phyloP scores from a whole-genome alignment of 2,888 invertebrate genomes.

The Nephrotoma appendiculata region DNA sequence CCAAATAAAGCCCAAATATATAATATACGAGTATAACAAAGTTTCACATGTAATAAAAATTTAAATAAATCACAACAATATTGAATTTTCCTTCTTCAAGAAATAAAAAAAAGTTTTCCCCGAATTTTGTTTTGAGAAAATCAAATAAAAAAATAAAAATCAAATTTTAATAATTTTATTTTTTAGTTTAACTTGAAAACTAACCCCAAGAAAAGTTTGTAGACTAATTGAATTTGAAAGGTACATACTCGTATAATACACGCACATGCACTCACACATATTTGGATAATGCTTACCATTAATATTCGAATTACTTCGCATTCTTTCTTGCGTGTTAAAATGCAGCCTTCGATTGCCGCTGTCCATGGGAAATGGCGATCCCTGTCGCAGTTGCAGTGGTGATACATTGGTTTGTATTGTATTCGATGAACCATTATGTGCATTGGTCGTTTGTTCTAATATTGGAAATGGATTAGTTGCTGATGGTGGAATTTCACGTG shows the following conservation, averaged over 20 bases:
- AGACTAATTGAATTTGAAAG: not conserved
- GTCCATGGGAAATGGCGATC: constrained; percentile 55
- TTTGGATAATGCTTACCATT: not conserved
- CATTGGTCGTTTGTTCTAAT: constrained; percentile 17
- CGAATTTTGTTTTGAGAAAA: not conserved
- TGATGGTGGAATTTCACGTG: constrained; percentile 32
- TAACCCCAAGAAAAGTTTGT: not conserved
- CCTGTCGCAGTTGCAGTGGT: constrained; percentile 47
- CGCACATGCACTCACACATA: not conserved
- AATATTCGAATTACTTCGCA: not conserved
- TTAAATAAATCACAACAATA: not conserved
- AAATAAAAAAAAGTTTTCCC: not conserved
- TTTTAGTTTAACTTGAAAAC: not conserved
- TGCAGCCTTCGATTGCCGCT: constrained; percentile 43
- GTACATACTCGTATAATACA: not conserved
- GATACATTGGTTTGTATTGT: constrained; percentile 33
- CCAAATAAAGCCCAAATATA: not conserved
- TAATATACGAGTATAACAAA: not conserved
- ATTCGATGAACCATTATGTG: constrained; percentile 14
- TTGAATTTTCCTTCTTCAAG: not conserved
- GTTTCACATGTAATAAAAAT: not conserved
- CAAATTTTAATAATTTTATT: not conserved
- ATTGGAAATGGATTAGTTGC: constrained; percentile 20
- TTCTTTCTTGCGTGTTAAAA: constrained; percentile 27
- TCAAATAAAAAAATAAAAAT: not conserved